Evolutionary conservation across 2,888 invertebrate genomes (phyloP), one percentile per base, ranked within the genome.

Genomic region (Leucozona laternaria): DNA sequence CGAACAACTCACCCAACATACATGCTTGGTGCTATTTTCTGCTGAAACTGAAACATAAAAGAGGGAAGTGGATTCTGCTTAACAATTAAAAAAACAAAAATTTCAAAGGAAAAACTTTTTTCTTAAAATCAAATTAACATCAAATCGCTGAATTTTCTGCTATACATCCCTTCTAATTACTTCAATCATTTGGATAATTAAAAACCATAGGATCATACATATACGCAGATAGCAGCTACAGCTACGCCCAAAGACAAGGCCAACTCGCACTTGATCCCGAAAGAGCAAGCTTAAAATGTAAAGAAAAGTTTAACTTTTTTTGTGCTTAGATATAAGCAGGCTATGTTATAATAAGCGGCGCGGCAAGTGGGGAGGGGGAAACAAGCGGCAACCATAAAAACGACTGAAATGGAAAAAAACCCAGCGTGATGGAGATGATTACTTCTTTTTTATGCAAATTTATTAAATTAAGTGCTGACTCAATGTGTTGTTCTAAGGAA

Each of bases 401-500:
- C 34, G 45, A 43, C 62, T 55, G 34, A 64, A 50, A 25, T 45
- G 62, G 15, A 45, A 43, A 31, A 57, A n/a, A 17, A 50, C 28
- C 13, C 58, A 55, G 60, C 37, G 22, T 53, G 68, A 68, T 72
- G 55, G 45, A 76, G 76, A 76, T 60, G 76, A 71, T 72, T 77
- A 80, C 76, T 85, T 85, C 57, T 73, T 58, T 85, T 85, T 81
- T 85, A 85, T 85, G 85, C 81, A 85, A 85, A 85, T 85, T 80
- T 85, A 80, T 85, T 73, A 77, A 85, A 85, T 80, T 77, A 85
- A 85, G 85, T 85, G 80, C 85, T 85, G 85, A 77, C 77, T 85
- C 85, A 80, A 85, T 85, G 85, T 81, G 85, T 77, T 85, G 77
- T 77, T 77, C 80, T 77, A 62, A 40, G 20, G 72, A 85, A 85